A percentile compares a stretch with the other conserved stretches of the same genome.
Evolutionary conservation across 2,797 vertebrate species (phyloP).

Genomic region (Petrocephalus schoutedeni): DNA sequence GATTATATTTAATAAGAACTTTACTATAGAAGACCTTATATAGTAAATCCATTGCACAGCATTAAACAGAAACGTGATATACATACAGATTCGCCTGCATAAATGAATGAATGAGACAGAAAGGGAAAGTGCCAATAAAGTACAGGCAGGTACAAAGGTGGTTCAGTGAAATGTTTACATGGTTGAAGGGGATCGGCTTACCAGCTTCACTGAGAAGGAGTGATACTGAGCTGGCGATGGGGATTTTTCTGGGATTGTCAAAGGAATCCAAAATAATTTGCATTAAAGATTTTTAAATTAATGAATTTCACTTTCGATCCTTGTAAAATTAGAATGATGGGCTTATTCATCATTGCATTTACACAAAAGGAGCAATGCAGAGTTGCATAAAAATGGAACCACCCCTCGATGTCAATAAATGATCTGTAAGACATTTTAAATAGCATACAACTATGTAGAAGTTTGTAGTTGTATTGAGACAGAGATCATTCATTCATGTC

Average conservation of each 20-base stretch:
- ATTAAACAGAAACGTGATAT: not conserved
- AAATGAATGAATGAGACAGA: slow-evolving; percentile 33
- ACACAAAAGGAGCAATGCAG: not conserved
- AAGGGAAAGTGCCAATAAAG: slow-evolving; percentile 59
- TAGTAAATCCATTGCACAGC: too few species aligned
- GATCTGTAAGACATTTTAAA: not conserved
- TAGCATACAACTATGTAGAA: not conserved
- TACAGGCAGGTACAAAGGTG: slow-evolving; percentile 26
- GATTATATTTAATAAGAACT: too few species aligned
- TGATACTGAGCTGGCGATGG: not conserved
- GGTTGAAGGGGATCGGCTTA: not conserved
- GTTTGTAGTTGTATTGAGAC: not conserved
- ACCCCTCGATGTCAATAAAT: not conserved
- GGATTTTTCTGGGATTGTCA: not conserved
- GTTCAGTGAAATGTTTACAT: not conserved
- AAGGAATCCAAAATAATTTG: not conserved
- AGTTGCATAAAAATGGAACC: not conserved
- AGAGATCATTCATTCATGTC: not conserved
- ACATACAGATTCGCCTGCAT: not conserved
- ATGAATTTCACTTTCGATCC: not conserved
- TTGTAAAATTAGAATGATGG: not conserved
- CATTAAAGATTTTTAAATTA: not conserved
- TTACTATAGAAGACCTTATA: too few species aligned
- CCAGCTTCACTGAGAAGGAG: not conserved
- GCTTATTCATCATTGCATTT: not conserved